A percentile compares a stretch with the other conserved stretches of the same genome.
Evolutionary conservation across 1,140 invertebrate genomes (phyloP).

Genomic region (Steinernema khuongi): DNA sequence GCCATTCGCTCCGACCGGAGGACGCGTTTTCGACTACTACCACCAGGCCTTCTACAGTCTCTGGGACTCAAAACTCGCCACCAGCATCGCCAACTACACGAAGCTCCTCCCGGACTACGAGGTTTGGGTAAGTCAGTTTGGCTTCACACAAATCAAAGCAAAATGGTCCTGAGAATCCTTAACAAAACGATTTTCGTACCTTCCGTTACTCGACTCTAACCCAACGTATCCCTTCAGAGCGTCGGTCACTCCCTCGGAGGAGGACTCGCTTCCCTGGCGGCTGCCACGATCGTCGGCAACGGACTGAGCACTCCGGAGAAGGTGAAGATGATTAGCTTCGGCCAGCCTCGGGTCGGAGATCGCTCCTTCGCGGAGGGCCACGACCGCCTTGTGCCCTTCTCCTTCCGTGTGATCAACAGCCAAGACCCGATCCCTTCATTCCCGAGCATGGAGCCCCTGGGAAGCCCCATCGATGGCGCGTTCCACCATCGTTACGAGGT

Average conservation of each 20-base stretch:
- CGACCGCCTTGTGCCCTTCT: slow-evolving; percentile 23
- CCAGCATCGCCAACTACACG: slow-evolving; percentile 3
- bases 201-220: not conserved
- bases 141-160: too few relatives aligned
- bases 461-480: slow-evolving; percentile 8
- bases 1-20: slow-evolving; percentile 19
- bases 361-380: slow-evolving; percentile 23
- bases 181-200: too few relatives aligned
- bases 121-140: slow-evolving; percentile 14
- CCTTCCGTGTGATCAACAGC: slow-evolving; percentile 22
- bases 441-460: slow-evolving; percentile 13
- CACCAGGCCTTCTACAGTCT: slow-evolving; percentile 21
- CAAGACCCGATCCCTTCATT: slow-evolving; percentile 27
- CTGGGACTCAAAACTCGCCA: slow-evolving; percentile 24
- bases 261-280: slow-evolving; percentile 26
- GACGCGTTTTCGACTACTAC: slow-evolving; percentile 28
- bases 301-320: not conserved
- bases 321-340: slow-evolving; percentile 28
- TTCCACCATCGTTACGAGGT: slow-evolving; percentile 29
- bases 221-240: slow-evolving; percentile 10
- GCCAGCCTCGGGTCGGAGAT: slow-evolving; percentile 27
- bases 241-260: slow-evolving; percentile 29
- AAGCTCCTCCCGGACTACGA: not conserved
- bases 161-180: too few relatives aligned
- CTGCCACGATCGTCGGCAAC: slow-evolving; percentile 19